Conservation (phyloP, 2,113 vertebrate species). For the Sturnus vulgaris region DNA sequence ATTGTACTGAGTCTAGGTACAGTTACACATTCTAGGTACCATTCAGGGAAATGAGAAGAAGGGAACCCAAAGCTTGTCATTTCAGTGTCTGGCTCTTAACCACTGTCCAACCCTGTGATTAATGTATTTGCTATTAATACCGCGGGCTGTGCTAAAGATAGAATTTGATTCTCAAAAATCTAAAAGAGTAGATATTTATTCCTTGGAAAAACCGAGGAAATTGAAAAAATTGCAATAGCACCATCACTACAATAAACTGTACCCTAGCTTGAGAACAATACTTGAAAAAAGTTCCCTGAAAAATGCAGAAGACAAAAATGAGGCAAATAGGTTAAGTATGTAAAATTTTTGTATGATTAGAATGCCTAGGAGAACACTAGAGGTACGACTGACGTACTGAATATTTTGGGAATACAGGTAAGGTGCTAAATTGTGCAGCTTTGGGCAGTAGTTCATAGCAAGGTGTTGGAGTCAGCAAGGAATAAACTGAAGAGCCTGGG, state of each 20-base stretch:
- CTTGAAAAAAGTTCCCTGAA: neutral
- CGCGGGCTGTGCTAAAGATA: fast-evolving
- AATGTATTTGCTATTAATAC: neutral
- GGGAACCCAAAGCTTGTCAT: neutral
- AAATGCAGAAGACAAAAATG: slow-evolving; percentile 28
- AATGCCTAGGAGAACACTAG: neutral
- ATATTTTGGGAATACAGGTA: slow-evolving; percentile 9
- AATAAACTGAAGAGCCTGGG: neutral
- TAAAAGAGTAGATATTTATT: neutral
- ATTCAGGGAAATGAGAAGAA: neutral
- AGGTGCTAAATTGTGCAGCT: neutral
- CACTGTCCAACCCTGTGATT: neutral
- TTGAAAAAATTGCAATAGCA: neutral
- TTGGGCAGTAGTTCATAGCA: neutral
- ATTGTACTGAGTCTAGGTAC: neutral
- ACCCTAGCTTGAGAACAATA: neutral
- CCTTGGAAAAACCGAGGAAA: neutral
- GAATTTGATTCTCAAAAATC: neutral
- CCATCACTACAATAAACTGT: neutral
- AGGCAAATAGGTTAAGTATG: slow-evolving; percentile 16
- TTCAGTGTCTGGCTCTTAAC: neutral
- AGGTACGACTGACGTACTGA: neutral
- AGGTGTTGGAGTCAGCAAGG: neutral
- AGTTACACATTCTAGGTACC: neutral
- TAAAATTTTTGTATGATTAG: neutral